phyloP scores from a whole-genome alignment of 2,113 vertebrate species.

The Lepus europaeus region DNA sequence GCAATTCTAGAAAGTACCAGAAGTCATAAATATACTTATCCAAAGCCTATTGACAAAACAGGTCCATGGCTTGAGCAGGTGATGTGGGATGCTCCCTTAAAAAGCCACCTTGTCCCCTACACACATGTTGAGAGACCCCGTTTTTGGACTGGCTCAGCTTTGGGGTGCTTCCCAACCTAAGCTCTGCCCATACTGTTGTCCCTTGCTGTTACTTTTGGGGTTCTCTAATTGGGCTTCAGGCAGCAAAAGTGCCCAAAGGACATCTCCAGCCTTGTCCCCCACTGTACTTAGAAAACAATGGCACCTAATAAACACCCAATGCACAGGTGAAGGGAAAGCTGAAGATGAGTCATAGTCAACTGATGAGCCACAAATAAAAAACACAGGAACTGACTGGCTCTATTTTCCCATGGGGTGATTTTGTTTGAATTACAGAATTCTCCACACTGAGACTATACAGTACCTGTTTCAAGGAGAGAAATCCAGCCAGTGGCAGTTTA shows the following conservation, averaged over 20 bases:
- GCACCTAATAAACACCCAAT: background rate
- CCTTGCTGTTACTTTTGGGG: background rate
- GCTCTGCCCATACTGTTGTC: background rate
- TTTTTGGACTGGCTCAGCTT: background rate
- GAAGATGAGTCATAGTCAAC: background rate
- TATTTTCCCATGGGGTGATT: background rate
- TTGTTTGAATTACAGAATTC: slow-evolving; percentile 8
- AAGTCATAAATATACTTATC: background rate
- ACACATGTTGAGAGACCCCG: background rate
- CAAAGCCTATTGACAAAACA: background rate
- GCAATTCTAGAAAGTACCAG: background rate
- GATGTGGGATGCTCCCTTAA: background rate
- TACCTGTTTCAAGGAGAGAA: background rate
- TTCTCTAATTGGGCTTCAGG: background rate
- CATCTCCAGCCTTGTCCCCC: background rate
- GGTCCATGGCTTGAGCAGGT: background rate
- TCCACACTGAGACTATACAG: background rate
- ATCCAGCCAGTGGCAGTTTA: background rate
- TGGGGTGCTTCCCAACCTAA: background rate
- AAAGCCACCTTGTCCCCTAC: accelerated
- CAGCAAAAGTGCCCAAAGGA: background rate
- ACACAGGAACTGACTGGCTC: background rate
- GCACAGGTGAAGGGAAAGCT: background rate
- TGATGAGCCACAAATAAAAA: background rate
- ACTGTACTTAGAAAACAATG: background rate